phyloP scores from a whole-genome alignment of 2,888 invertebrate genomes.

The Eristalis tenax region DNA sequence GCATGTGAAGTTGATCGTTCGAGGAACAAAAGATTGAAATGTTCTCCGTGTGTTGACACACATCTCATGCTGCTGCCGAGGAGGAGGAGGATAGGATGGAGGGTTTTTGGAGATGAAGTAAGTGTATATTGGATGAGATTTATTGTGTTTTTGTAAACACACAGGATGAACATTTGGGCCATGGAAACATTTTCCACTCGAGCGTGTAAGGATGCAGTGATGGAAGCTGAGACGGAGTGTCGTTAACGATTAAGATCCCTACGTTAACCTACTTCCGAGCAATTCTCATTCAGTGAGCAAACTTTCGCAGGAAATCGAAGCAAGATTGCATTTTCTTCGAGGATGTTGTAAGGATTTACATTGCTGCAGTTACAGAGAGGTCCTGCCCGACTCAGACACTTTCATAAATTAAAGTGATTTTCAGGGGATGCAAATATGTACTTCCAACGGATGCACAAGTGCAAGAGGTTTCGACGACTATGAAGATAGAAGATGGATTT shows the following conservation, averaged over 20 bases:
- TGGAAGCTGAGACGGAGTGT: too few species aligned
- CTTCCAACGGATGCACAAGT: neutral
- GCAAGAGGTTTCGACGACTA: neutral
- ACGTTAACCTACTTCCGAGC: too few species aligned
- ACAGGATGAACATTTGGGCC: neutral
- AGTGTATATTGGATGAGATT: conserved; percentile 30
- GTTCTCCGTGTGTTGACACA: conserved; percentile 34
- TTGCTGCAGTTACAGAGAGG: too few species aligned
- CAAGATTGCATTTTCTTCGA: too few species aligned
- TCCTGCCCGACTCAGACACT: too few species aligned
- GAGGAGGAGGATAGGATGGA: conserved; percentile 17
- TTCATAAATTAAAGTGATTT: too few species aligned
- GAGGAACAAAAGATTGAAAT: conserved; percentile 47
- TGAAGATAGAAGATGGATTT: neutral
- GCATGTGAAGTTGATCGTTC: neutral
- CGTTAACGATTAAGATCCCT: too few species aligned
- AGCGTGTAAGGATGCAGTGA: neutral
- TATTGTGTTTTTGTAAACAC: conserved; percentile 2
- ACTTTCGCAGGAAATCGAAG: too few species aligned
- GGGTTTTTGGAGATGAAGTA: conserved; percentile 7
- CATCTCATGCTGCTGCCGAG: conserved; percentile 7
- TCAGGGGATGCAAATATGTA: neutral
- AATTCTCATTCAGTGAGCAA: too few species aligned
- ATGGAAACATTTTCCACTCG: neutral
- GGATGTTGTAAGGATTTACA: too few species aligned